Percentiles rank a stretch among this genome's conserved stretches.
Conservation (phyloP, 2,113 vertebrate genomes). For the Athene noctua region DNA sequence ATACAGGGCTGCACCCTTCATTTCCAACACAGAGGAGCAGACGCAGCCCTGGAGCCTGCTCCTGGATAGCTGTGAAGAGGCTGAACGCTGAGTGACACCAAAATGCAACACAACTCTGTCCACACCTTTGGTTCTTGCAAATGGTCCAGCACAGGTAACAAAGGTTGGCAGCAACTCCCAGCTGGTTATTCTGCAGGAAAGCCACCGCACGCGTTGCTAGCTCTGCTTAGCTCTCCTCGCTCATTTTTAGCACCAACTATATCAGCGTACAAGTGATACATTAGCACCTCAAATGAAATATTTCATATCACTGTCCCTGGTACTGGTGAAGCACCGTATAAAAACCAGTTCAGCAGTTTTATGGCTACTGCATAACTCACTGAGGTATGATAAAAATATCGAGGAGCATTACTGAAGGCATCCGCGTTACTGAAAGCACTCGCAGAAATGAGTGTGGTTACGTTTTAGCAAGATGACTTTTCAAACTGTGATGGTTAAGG, state of each 20-base stretch:
- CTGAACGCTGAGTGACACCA: background rate
- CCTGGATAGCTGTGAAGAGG: background rate
- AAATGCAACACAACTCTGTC: background rate
- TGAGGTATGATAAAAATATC: slow-evolving; percentile 82
- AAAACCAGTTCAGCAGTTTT: slow-evolving; percentile 61
- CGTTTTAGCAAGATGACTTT: background rate
- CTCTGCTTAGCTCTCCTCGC: background rate
- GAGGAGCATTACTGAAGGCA: slow-evolving; percentile 34
- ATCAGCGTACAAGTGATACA: slow-evolving; percentile 55
- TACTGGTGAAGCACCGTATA: slow-evolving; percentile 77
- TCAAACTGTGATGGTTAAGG: background rate
- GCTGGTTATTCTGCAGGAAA: background rate
- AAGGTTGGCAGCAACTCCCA: background rate
- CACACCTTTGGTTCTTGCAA: slow-evolving; percentile 15
- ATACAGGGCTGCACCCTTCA: background rate
- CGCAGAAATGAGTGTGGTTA: slow-evolving; percentile 40
- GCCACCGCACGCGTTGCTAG: background rate
- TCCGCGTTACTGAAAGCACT: slow-evolving; percentile 34
- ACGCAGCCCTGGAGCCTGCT: background rate
- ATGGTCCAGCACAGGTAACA: background rate
- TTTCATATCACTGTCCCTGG: slow-evolving; percentile 71
- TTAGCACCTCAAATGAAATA: slow-evolving; percentile 67
- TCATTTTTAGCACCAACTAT: slow-evolving; percentile 51
- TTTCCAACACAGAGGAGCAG: background rate
- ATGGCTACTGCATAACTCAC: slow-evolving; percentile 79